Evolutionary conservation across 1,140 invertebrate genomes (phyloP), one percentile per base, ranked within the genome.

Genomic region (Anadara kagoshimensis): DNA sequence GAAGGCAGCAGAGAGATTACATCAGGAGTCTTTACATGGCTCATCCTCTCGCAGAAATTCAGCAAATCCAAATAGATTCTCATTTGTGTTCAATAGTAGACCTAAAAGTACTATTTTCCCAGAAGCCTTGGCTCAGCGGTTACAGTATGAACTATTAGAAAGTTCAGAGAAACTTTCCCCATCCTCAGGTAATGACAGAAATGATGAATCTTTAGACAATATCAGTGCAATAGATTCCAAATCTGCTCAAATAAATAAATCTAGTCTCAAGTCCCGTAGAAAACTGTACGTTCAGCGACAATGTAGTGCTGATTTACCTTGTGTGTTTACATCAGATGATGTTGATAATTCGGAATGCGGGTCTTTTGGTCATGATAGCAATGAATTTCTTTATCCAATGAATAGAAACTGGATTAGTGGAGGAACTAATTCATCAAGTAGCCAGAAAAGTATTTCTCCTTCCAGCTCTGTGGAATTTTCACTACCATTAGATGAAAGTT

Each of bases 21-120:
- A 87, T 66, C 80, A 82, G 67, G 81, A 84, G 64, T 87, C 85
- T 4, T 79, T 86, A 36, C 83, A 84, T 72, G 86, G 86, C 29
- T 76, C 70, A 77, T 70, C 68, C 53, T 68, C 54, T 54, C 57
- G 66, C 58, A 71, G 76, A 72, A 68, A 76, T 56, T 73, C 68
- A 26, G 62, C 63, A 53, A 49, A 65, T 10, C 78, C 69, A 63
- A 44, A 45, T 41, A 70, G 61, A 29, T 75, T 69, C 62, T 76
- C 68, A 24, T 73, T 72, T 56, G 70, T 65, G n/a, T 73, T 72
- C 63, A 65, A 76, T 41, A 68, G 73, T 10, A 66, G 76, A 73
- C 81, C 80, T 45, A 84, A 82, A 69, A 82, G 78, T 75, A 66
- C 67, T n/a, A 74, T 83, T 45, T 76, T 83, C 29, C 77, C 75